Base-by-base conservation (phyloP, 1,140 invertebrate genomes). In the Ptiloglossa arizonensis region DNA sequence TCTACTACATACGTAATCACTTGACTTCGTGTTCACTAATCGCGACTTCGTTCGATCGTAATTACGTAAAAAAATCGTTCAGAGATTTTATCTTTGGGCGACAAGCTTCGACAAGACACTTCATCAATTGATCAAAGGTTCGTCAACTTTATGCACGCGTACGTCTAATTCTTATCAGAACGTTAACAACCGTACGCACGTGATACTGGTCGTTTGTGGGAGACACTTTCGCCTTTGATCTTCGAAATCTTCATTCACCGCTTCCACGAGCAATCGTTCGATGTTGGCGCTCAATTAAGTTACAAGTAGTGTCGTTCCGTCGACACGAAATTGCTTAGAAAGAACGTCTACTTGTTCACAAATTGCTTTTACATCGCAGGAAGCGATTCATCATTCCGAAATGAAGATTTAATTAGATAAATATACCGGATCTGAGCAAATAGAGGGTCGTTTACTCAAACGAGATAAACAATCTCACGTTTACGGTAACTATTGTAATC, bases 361-460 rank as follows among this genome's bases (percentile, higher is more conserved):
- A n/a, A 60, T 38, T 60, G 32, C 32, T 60, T 32, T 60, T 60
- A 32, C 38, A 60, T 60, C 22, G 17, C 8, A 22, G 27, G 46
- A 44, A 32, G 13, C 38, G 52, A 56, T 64, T 67, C 22, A 38
- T 32, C 44, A 56, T 56, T 75, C 27, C n/a, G n/a, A 35, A 38
- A 67, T 9, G 19, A 22, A 2, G 32, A 35, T 35, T 35, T 35
- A 35, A 3, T 35, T 35, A 3, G 32, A 4, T 35, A 6, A 35
- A 35, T 2, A 35, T 35, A 35, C 6, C 32, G 32, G n/a, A n/a
- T n/a, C n/a, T n/a, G n/a, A n/a, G n/a, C n/a, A n/a, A n/a, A n/a
- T n/a, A n/a, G n/a, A n/a, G n/a, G n/a, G n/a, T n/a, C n/a, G n/a
- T n/a, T n/a, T n/a, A n/a, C n/a, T n/a, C n/a, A n/a, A n/a, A n/a